Percentiles rank a stretch among this genome's conserved stretches.
phyloP scores from a whole-genome alignment of 2,888 invertebrate species.

The Bellardia pandia region DNA sequence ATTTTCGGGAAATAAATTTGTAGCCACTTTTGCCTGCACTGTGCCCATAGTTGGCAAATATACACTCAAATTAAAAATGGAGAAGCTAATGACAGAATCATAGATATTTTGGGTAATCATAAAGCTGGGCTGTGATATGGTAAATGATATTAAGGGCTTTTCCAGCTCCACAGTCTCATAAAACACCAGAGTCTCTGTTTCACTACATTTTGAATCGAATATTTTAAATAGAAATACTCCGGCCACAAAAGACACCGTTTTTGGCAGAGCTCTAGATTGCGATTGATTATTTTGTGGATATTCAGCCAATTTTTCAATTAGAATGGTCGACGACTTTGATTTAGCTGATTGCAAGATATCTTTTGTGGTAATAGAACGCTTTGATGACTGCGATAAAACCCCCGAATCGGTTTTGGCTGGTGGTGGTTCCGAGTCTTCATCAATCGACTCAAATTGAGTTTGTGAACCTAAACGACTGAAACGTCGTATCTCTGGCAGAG shows the following conservation, averaged over 20 bases:
- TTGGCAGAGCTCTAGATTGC: constrained; percentile 75
- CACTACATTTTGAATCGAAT: constrained; percentile 74
- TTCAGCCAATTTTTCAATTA: constrained; percentile 40
- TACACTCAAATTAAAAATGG: constrained; percentile 81
- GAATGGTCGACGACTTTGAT: constrained; percentile 24
- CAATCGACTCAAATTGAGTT: constrained; percentile 71
- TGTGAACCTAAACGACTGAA: constrained; percentile 59
- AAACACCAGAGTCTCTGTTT: not conserved
- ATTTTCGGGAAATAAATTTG: constrained; percentile 80
- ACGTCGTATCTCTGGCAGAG: constrained; percentile 29
- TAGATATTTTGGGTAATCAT: constrained; percentile 80
- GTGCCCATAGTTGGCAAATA: constrained; percentile 73
- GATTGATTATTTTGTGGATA: not conserved
- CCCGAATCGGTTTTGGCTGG: constrained; percentile 74
- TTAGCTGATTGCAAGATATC: not conserved
- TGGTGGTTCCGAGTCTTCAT: constrained; percentile 72
- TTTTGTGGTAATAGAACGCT: constrained; percentile 43
- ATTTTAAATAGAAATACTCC: constrained; percentile 81
- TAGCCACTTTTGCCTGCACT: not conserved
- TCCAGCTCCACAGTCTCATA: constrained; percentile 22
- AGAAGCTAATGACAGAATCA: constrained; percentile 79
- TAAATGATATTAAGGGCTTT: constrained; percentile 78
- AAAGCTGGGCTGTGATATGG: constrained; percentile 82
- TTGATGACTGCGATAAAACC: constrained; percentile 65
- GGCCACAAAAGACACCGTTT: constrained; percentile 81